Evolutionary conservation across 2,113 vertebrate genomes (phyloP), one percentile per base, ranked within the genome.

Genomic region (Edolisoma coerulescens): DNA sequence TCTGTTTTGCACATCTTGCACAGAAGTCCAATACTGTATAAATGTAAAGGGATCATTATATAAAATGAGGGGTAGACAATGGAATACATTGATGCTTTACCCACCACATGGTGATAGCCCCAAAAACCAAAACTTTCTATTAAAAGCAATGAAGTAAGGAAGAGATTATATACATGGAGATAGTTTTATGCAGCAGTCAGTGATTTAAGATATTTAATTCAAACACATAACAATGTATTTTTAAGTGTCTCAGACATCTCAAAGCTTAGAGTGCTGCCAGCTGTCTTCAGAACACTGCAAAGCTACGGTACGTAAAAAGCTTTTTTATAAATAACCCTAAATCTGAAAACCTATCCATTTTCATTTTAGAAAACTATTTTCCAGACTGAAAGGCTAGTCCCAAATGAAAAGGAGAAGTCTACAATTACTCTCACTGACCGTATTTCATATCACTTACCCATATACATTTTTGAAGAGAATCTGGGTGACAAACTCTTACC

Each of bases 201-300:
- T 88, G 78, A 76, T 95, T 93, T 68, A 85, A 91, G 74, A 75
- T 79, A 89, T 73, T 95, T 95, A 69, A 92, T 84, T 85, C 27
- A 81, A 86, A 85, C 33, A 33, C 52, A 32, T 28, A 89, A 42
- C 28, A 50, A 30, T 19, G 54, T 63, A 8, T 70, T 89, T 94
- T 87, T 63, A 59, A 77, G 44, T 84, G 57, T 74, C 79, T 95
- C 81, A 73, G 79, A 67, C 53, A 81, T 61, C 44, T 95, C 73
- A 86, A 91, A 94, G 77, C 22, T 74, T 69, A 59, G 23, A 54
- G 47, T 14, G 7, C 37, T 69, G 27, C 41, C 44, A 70, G 87
- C n/a, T 86, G 41, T 79, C 59, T 93, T 86, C 73, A 45, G 54
- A 96, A 81, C 22, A n/a, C 45, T 68, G 17, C 0, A 1, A 89